Percentiles rank a stretch among this genome's conserved stretches.
Conservation (phyloP, 2,113 vertebrate genomes). For the Bombycilla garrulus region DNA sequence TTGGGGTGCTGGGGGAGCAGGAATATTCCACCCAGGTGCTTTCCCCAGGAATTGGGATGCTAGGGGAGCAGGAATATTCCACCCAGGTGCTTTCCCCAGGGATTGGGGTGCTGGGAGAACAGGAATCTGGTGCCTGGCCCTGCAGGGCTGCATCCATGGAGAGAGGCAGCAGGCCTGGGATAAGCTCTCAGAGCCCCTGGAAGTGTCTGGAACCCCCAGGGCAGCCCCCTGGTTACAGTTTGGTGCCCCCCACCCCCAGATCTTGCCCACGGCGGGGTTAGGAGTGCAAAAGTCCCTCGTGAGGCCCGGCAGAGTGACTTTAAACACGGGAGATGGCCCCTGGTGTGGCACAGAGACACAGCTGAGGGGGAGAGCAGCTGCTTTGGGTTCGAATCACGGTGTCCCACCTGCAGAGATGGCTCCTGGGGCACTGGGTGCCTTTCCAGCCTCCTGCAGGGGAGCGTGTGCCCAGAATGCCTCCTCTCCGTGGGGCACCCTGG, state of each 20-base stretch:
- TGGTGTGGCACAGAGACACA: rapidly evolving
- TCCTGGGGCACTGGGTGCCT: background rate
- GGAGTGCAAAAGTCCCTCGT: rapidly evolving
- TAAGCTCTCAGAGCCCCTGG: background rate
- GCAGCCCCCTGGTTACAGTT: background rate
- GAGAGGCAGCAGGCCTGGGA: background rate
- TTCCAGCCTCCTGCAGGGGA: background rate
- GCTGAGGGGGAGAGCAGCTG: background rate
- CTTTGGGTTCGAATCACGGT: background rate
- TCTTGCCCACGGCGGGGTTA: rapidly evolving
- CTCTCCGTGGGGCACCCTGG: rapidly evolving
- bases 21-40: too few species aligned
- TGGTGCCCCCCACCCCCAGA: background rate
- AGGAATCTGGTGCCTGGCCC: background rate
- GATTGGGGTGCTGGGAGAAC: background rate
- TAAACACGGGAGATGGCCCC: background rate
- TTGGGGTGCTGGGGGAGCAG: background rate
- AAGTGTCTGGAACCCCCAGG: background rate
- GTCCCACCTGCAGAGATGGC: background rate
- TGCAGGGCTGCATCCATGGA: background rate
- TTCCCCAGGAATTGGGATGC: background rate
- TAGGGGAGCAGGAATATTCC: background rate
- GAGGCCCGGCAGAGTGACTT: background rate
- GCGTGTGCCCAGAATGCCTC: background rate
- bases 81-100: background rate